Evolutionary conservation across 2,888 invertebrate species (phyloP).

Genomic region (Malachius bipustulatus): DNA sequence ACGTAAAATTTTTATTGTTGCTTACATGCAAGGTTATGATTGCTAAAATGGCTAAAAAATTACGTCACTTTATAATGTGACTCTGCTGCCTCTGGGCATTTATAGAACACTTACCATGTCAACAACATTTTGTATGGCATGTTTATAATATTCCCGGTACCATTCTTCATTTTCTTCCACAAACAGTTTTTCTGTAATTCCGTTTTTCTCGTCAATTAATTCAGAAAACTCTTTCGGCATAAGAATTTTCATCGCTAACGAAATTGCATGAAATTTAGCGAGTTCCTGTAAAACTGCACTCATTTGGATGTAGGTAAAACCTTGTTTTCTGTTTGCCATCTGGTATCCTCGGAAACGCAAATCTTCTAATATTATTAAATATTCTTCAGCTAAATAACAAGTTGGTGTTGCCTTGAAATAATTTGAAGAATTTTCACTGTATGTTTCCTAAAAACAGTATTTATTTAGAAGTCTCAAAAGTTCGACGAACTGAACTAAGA

Average conservation of each 20-base stretch:
- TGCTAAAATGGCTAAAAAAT: no score
- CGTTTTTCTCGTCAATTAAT: conserved; percentile 38
- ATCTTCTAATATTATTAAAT: conserved; percentile 46
- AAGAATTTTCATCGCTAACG: conserved; percentile 46
- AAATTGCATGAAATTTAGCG: conserved; percentile 53
- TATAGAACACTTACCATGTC: conserved; percentile 43
- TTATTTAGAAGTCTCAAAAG: no score
- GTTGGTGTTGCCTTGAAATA: conserved; percentile 44
- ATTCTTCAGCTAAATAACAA: conserved; percentile 47
- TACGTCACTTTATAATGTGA: no score
- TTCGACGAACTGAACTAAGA: no score
- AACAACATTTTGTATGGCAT: conserved; percentile 51
- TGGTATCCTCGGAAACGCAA: conserved; percentile 46
- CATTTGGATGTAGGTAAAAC: conserved; percentile 49
- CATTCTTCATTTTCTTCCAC: conserved; percentile 53
- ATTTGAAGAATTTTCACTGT: no score
- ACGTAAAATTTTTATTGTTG: no score
- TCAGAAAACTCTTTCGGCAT: conserved; percentile 45
- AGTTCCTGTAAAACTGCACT: conserved; percentile 47
- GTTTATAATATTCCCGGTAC: conserved; percentile 55
- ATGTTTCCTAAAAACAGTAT: no score
- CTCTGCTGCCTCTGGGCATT: not conserved
- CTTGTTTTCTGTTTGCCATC: conserved; percentile 52
- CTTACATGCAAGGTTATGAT: no score
- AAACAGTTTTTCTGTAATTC: conserved; percentile 48